Percentiles rank a stretch among this genome's conserved stretches.
phyloP scores from a whole-genome alignment of 2,888 invertebrate genomes.

The Tenodera sinensis region DNA sequence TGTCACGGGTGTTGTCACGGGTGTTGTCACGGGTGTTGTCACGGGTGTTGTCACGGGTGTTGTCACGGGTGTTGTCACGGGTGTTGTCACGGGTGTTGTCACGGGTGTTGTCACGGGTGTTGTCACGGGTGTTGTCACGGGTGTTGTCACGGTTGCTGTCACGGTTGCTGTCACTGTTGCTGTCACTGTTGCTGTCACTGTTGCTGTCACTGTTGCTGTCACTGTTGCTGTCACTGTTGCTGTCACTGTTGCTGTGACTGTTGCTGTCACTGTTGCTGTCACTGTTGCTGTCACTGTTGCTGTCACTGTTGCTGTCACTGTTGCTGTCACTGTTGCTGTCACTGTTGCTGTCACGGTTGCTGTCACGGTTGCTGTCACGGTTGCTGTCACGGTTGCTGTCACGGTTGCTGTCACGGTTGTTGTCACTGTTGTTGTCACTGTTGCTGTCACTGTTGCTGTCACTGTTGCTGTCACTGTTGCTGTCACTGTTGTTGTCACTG shows the following conservation, averaged over 20 bases:
- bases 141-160: constrained; percentile 12
- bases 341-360: neutral
- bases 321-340: neutral
- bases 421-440: too few species aligned
- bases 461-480: neutral
- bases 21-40: too few species aligned
- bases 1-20: too few species aligned
- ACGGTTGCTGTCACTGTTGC: neutral
- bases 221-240: neutral
- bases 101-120: too few species aligned
- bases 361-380: too few species aligned
- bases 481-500: neutral
- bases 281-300: constrained; percentile 11
- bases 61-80: too few species aligned
- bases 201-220: neutral
- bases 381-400: too few species aligned
- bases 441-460: constrained; percentile 2
- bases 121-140: too few species aligned
- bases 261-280: neutral
- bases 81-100: too few species aligned
- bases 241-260: neutral
- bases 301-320: constrained; percentile 6
- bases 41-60: too few species aligned
- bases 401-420: too few species aligned
- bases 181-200: constrained; percentile 2